A percentile compares a stretch with the other conserved stretches of the same genome.
Conservation (phyloP, 2,888 invertebrate species). For the Branchellion lobata region DNA sequence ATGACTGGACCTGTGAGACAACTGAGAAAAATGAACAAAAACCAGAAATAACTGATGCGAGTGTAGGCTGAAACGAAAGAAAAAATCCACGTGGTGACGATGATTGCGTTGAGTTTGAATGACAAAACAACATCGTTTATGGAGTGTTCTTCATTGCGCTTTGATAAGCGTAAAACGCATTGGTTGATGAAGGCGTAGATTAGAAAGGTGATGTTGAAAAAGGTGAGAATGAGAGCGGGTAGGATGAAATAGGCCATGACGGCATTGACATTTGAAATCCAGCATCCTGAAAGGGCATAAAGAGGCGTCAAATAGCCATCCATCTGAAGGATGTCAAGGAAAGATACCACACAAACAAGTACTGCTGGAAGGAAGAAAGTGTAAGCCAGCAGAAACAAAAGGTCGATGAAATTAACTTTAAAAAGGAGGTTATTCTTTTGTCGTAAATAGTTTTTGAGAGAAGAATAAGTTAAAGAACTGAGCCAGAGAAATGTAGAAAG, state of each 20-base stretch:
- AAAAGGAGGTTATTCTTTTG: neutral
- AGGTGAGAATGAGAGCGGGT: neutral
- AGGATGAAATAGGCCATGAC: neutral
- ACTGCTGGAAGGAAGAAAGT: neutral
- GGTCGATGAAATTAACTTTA: neutral
- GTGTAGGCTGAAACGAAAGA: neutral
- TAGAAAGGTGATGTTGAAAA: neutral
- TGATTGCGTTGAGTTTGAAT: neutral
- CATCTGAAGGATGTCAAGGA: neutral
- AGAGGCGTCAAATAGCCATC: conserved; percentile 9
- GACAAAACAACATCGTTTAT: neutral
- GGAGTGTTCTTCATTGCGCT: neutral
- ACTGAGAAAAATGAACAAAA: neutral
- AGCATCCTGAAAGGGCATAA: neutral
- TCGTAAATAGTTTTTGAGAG: neutral
- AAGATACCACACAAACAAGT: neutral
- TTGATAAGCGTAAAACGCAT: neutral
- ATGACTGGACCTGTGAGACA: neutral
- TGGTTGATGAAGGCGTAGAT: neutral
- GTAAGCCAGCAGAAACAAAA: neutral
- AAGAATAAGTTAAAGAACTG: conserved; percentile 54
- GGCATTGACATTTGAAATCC: conserved; percentile 20
- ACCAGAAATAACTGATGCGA: neutral
- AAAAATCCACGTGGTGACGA: neutral
- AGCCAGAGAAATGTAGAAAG: conserved; percentile 67